Conservation (phyloP, 2,113 vertebrate species). For the Chroicocephalus ridibundus region DNA sequence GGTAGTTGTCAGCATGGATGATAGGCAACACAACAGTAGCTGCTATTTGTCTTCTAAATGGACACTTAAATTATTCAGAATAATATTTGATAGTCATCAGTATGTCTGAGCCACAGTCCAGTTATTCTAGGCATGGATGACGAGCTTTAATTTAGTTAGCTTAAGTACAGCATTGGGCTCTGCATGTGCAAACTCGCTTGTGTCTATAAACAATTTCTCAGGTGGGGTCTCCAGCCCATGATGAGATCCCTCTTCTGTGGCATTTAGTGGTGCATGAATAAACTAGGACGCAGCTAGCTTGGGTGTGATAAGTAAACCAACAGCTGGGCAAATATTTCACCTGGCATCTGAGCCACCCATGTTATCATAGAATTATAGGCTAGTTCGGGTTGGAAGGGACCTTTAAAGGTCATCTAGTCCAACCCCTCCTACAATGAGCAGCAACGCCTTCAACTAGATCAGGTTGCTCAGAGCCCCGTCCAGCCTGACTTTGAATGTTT, state of each 20-base stretch:
- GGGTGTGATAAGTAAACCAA: background rate
- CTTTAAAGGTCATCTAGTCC: background rate
- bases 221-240: background rate
- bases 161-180: background rate
- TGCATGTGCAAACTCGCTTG: background rate
- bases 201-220: background rate
- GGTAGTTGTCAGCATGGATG: background rate
- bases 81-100: background rate
- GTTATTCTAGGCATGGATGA: background rate
- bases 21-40: background rate
- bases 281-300: background rate
- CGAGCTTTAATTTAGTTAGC: background rate
- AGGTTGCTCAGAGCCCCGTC: background rate
- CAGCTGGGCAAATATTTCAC: background rate
- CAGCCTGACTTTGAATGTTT: background rate
- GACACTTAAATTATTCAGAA: constrained; percentile 27
- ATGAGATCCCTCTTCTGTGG: background rate
- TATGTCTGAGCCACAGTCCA: background rate
- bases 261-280: background rate
- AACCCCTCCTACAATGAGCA: background rate
- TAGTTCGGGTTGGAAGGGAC: background rate
- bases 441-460: background rate
- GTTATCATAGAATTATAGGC: background rate
- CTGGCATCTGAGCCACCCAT: background rate
- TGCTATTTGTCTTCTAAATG: constrained; percentile 21